These are phyloP conservation scores for Alentia gelatinosa DNA, from an alignment of 2,888 invertebrate species.

Conservation along the genomic window DNA sequence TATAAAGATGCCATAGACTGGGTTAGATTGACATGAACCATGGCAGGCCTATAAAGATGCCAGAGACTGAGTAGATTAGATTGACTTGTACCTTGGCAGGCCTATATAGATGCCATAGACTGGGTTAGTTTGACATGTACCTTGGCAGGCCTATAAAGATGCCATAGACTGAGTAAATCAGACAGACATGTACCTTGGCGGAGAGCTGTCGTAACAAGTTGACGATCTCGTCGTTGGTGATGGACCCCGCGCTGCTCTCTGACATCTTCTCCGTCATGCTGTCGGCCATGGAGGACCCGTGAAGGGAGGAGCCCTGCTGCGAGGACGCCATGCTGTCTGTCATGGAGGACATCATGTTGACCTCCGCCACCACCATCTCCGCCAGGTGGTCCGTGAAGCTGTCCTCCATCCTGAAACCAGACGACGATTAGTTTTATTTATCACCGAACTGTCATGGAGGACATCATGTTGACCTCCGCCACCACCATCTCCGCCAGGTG, in stretches of 20 bases:
- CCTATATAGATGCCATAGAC: too few species aligned
- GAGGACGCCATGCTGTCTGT: slow-evolving; percentile 24
- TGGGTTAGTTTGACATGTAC: too few species aligned
- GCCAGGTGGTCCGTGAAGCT: slow-evolving; percentile 33
- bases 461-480: slow-evolving; percentile 29
- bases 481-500: slow-evolving; percentile 42
- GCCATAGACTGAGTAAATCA: too few species aligned
- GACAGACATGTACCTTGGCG: slow-evolving; percentile 10
- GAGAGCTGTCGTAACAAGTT: neutral
- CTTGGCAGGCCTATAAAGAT: too few species aligned
- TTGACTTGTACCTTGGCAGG: too few species aligned
- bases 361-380: slow-evolving; percentile 26
- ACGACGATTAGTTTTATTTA: too few species aligned
- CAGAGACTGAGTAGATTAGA: too few species aligned
- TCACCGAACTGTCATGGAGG: too few species aligned
- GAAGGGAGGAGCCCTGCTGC: neutral
- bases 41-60: too few species aligned
- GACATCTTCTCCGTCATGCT: slow-evolving; percentile 27
- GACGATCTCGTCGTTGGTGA: neutral
- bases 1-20: too few species aligned
- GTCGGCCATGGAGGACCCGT: slow-evolving; percentile 40
- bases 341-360: neutral
- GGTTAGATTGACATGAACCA: too few species aligned
- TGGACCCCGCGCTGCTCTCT: slow-evolving; percentile 8
- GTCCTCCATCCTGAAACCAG: slow-evolving; percentile 50